Conservation (phyloP, 1,140 invertebrate species). For the Lordiphosa mommai region DNA sequence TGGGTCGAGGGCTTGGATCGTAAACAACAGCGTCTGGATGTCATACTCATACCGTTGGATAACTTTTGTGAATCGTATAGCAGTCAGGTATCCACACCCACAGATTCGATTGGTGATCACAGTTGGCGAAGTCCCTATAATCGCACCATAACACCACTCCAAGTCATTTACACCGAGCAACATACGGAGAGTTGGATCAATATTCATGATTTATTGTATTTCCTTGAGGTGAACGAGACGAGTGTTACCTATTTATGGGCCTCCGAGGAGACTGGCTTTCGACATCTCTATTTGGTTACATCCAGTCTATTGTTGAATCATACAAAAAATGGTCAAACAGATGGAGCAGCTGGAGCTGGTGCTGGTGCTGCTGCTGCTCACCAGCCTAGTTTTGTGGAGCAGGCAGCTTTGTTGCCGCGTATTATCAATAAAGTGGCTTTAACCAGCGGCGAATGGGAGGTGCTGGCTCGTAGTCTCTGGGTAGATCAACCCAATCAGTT, state of each 20-base stretch:
- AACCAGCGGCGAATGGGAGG: conserved; percentile 91
- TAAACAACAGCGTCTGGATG: conserved; percentile 89
- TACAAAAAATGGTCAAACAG: not conserved
- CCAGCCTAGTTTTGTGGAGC: conserved; percentile 61
- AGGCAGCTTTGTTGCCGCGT: conserved; percentile 56
- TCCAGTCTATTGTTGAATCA: conserved; percentile 54
- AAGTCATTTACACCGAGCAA: conserved; percentile 87
- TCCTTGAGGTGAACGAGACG: conserved; percentile 83
- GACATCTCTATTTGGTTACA: conserved; percentile 91
- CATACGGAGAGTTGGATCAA: conserved; percentile 92
- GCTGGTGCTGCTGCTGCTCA: conserved; percentile 22
- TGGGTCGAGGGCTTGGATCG: conserved; percentile 94
- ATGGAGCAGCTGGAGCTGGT: conserved; percentile 52
- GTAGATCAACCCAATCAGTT: conserved; percentile 86
- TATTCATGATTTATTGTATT: conserved; percentile 93
- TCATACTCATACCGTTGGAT: conserved; percentile 86
- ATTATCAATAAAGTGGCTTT: conserved; percentile 81
- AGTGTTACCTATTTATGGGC: conserved; percentile 93
- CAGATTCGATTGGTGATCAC: conserved; percentile 79
- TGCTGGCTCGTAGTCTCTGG: conserved; percentile 88
- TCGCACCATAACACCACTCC: conserved; percentile 69
- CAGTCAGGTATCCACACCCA: conserved; percentile 81
- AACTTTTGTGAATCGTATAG: conserved; percentile 86
- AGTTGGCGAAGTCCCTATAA: conserved; percentile 75
- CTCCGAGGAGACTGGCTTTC: conserved; percentile 94